Evolutionary conservation across 2,113 vertebrate genomes (phyloP).

Genomic region (Camelus bactrianus): DNA sequence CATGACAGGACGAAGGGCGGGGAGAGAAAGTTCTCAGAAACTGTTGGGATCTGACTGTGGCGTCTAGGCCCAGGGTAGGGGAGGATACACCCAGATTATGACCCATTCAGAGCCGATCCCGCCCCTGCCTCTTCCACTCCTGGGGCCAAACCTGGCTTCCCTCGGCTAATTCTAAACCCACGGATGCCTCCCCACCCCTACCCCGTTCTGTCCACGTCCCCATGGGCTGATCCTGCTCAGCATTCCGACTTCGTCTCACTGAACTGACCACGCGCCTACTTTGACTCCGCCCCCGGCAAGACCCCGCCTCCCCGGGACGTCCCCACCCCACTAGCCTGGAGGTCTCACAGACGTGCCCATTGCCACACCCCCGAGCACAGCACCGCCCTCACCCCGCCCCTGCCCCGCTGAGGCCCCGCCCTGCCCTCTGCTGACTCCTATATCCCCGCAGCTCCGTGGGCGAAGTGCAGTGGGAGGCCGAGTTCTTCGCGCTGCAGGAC

Average conservation of each 20-base stretch:
- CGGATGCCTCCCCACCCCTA: neutral
- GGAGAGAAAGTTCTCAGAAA: neutral
- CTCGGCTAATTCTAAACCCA: neutral
- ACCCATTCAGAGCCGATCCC: too few species aligned
- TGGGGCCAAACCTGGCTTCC: neutral
- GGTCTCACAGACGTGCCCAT: neutral
- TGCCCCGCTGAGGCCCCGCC: neutral
- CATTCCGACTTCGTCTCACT: neutral
- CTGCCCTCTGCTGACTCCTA: rapidly evolving
- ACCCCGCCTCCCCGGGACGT: neutral
- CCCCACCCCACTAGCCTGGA: neutral
- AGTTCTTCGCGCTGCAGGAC: constrained; percentile 98
- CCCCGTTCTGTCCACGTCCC: neutral
- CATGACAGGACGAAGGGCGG: neutral
- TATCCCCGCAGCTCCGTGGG: constrained; percentile 92
- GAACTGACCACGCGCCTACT: rapidly evolving
- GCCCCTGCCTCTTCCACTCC: neutral
- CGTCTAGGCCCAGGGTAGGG: neutral
- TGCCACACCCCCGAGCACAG: neutral
- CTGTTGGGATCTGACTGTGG: neutral
- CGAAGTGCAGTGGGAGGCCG: constrained; percentile 97
- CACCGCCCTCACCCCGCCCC: neutral
- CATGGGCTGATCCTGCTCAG: rapidly evolving
- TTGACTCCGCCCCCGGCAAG: neutral
- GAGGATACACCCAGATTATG: neutral